Evolutionary conservation across 2,113 vertebrate species (phyloP).

Genomic region (Ammodytes dubius): DNA sequence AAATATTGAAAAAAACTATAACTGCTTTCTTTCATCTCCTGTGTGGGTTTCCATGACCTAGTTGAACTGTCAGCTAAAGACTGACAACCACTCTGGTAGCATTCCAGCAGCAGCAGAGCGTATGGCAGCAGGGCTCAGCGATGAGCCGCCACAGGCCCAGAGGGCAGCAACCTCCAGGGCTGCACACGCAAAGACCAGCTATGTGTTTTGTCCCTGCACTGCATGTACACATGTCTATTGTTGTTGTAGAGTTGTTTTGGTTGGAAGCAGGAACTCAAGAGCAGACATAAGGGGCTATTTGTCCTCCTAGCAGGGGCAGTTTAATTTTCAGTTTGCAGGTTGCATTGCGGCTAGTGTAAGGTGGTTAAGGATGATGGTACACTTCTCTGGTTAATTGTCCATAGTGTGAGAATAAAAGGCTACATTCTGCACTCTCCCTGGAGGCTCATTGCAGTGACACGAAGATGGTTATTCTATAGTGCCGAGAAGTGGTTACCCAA

Average conservation of each 20-base stretch:
- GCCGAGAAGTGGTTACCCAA: not conserved
- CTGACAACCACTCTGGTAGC: constrained; percentile 40
- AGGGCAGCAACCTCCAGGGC: not conserved
- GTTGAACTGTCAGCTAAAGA: constrained; percentile 13
- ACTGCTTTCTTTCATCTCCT: constrained; percentile 16
- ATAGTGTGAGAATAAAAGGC: not conserved
- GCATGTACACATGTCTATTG: not conserved
- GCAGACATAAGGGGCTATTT: not conserved
- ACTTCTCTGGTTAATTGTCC: not conserved
- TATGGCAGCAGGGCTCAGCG: not conserved
- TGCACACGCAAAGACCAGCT: not conserved
- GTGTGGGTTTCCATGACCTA: constrained; percentile 3
- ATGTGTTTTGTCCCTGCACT: constrained; percentile 4
- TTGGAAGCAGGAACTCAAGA: not conserved
- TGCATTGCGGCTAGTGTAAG: not conserved
- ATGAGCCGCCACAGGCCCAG: not conserved
- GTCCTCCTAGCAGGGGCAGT: not conserved
- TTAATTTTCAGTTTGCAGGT: not conserved
- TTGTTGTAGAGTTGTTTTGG: not conserved
- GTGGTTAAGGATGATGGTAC: not conserved
- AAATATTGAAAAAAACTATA: not conserved
- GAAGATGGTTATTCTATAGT: not conserved
- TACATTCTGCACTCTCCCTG: not conserved
- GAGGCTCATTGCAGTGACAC: not conserved
- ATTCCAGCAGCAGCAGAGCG: constrained; percentile 49